Evolutionary conservation across 2,797 vertebrate genomes (phyloP).

Genomic region (Pangasius larnaudii): DNA sequence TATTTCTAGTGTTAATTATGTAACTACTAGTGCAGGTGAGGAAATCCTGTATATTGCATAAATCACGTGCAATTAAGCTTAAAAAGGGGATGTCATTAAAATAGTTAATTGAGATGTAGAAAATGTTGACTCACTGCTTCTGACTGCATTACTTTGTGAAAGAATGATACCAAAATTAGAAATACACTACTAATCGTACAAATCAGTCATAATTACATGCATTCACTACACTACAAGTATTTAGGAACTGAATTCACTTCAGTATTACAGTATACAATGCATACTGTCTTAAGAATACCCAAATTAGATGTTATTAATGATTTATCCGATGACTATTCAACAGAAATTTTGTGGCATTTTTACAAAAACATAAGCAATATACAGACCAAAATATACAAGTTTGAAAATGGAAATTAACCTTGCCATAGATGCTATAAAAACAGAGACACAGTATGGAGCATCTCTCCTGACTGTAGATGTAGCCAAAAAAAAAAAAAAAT

Average conservation of each 20-base stretch:
- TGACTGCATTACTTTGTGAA: not conserved
- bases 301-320: not conserved
- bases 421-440: slow-evolving; percentile 1
- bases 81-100: not conserved
- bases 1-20: slow-evolving; percentile 50
- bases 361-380: not conserved
- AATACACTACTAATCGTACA: not conserved
- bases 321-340: not conserved
- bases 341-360: not conserved
- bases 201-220: not conserved
- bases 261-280: not conserved
- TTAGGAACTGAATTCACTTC: not conserved
- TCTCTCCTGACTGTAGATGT: not conserved
- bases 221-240: not conserved
- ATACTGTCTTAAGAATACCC: not conserved
- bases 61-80: slow-evolving; percentile 51
- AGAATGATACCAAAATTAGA: not conserved
- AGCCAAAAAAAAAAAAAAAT: not conserved
- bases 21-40: slow-evolving; percentile 45
- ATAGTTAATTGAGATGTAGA: slow-evolving; percentile 13
- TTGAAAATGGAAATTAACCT: not conserved
- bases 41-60: slow-evolving; percentile 47
- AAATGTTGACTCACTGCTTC: not conserved
- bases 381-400: not conserved
- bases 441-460: not conserved